phyloP scores from a whole-genome alignment of 2,888 invertebrate genomes.

The Cenopis cana region DNA sequence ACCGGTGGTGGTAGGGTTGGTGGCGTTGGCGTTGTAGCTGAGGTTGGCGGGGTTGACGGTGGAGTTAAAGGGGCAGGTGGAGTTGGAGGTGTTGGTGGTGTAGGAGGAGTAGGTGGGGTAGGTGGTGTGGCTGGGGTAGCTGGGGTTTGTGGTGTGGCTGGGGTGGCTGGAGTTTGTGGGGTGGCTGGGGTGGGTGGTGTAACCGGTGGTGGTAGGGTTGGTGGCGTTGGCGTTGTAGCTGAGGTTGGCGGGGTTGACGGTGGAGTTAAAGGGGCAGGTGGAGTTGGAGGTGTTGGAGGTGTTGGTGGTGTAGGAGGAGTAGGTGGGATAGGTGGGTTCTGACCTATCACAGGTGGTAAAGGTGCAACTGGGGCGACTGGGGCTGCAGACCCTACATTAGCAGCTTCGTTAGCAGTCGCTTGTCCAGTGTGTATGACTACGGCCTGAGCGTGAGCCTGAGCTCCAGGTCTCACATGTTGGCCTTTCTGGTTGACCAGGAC shows the following conservation, averaged over 20 bases:
- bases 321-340: neutral
- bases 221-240: neutral
- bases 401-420: slow-evolving; percentile 1
- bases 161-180: neutral
- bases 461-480: slow-evolving; percentile 23
- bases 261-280: neutral
- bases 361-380: slow-evolving; percentile 2
- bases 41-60: neutral
- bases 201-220: neutral
- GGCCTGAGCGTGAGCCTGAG: slow-evolving; percentile 24
- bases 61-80: too few species aligned
- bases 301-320: slow-evolving; percentile 2
- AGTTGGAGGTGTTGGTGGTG: neutral
- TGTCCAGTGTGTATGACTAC: slow-evolving; percentile 22
- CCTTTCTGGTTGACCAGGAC: slow-evolving; percentile 30
- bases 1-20: neutral
- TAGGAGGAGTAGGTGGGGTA: neutral
- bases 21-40: neutral
- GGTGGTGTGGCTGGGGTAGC: neutral
- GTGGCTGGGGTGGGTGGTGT: neutral
- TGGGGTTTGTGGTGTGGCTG: neutral
- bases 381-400: neutral
- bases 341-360: slow-evolving; percentile 1
- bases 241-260: neutral
- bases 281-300: neutral